Evolutionary conservation across 2,113 vertebrate genomes (phyloP).

Genomic region (Andinoacara biseriatus): DNA sequence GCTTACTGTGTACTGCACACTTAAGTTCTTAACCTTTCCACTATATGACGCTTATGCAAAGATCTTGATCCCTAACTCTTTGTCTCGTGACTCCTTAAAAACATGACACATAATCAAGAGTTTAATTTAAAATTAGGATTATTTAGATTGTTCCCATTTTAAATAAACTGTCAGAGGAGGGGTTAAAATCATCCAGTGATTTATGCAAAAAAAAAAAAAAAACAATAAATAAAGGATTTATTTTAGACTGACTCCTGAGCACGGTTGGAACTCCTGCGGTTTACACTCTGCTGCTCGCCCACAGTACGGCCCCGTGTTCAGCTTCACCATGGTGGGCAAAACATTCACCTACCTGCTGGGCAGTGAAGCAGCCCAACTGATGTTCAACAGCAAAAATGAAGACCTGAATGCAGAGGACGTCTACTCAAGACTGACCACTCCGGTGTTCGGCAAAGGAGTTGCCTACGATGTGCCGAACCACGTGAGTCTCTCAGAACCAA

Average conservation of each 20-base stretch:
- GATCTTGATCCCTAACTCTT: background rate
- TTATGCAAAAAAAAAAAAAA: no score
- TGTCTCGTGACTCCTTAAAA: background rate
- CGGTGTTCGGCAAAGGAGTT: slow-evolving; percentile 95
- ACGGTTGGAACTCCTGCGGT: fast-evolving
- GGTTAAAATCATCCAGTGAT: no score
- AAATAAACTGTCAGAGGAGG: background rate
- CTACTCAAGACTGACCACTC: slow-evolving; percentile 92
- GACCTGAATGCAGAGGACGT: slow-evolving; percentile 97
- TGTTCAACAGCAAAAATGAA: slow-evolving; percentile 98
- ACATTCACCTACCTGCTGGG: slow-evolving; percentile 96
- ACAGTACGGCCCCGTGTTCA: slow-evolving; percentile 97
- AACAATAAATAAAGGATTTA: background rate
- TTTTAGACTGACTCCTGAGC: background rate
- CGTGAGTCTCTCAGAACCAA: slow-evolving; percentile 74
- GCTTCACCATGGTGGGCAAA: slow-evolving; percentile 98
- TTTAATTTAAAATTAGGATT: background rate
- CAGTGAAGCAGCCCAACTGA: slow-evolving; percentile 91
- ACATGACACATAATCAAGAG: background rate
- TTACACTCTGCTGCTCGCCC: background rate
- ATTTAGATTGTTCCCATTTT: background rate
- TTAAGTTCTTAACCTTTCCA: background rate
- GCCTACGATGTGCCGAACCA: slow-evolving; percentile 93
- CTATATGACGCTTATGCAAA: background rate
- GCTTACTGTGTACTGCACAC: background rate